phyloP scores from a whole-genome alignment of 2,113 vertebrate genomes.

The Nothoprocta perdicaria region DNA sequence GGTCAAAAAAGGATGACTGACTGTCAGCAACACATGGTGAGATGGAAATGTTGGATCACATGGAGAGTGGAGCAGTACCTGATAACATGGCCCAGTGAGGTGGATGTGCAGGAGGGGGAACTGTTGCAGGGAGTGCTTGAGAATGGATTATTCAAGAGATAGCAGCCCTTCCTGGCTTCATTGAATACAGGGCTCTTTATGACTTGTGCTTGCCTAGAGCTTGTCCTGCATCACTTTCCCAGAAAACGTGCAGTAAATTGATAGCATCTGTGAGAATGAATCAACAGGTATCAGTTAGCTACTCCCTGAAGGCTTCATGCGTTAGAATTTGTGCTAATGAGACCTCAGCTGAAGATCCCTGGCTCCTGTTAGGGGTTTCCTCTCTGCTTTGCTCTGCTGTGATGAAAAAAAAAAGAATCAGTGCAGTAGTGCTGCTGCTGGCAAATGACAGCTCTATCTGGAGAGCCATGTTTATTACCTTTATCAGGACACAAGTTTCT shows the following conservation, averaged over 20 bases:
- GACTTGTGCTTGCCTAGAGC: conserved; percentile 3
- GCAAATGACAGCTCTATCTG: background rate
- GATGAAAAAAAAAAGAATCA: background rate
- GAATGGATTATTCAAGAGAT: background rate
- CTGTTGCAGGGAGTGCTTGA: background rate
- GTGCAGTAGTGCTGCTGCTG: background rate
- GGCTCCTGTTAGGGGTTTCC: background rate
- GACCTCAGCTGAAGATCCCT: background rate
- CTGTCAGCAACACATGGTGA: background rate
- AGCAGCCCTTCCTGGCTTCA: background rate
- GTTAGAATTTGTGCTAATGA: background rate
- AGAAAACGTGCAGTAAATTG: conserved; percentile 15
- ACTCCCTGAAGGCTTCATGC: background rate
- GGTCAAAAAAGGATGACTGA: background rate
- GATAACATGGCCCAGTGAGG: background rate
- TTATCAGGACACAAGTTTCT: background rate
- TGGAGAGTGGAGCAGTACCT: background rate
- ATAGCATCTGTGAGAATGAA: conserved; percentile 24
- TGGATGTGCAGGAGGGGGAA: background rate
- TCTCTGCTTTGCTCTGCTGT: background rate
- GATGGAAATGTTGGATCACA: background rate
- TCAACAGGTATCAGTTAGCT: conserved; percentile 17
- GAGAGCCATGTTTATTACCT: background rate
- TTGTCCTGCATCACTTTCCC: background rate
- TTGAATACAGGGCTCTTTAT: background rate